Conservation (phyloP, 2,113 vertebrate species). For the Neotoma lepida region DNA sequence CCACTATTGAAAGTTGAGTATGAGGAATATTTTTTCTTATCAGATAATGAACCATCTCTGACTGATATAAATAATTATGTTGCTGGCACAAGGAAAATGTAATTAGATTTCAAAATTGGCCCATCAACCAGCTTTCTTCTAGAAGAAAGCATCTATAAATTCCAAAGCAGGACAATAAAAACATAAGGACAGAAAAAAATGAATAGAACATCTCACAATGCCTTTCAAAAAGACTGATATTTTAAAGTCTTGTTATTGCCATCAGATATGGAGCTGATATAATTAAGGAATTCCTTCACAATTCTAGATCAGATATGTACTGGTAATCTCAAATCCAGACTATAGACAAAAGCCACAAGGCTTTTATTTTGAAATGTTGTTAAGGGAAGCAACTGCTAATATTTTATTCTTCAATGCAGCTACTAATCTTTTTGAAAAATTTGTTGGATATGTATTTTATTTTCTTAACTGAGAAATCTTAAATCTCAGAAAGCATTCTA, state of each 20-base stretch:
- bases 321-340: background rate
- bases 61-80: constrained; percentile 81
- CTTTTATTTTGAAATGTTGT: constrained; percentile 27
- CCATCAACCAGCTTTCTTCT: constrained; percentile 67
- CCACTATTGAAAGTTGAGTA: constrained; percentile 77
- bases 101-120: constrained; percentile 51
- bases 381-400: constrained; percentile 58
- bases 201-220: background rate
- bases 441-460: background rate
- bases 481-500: background rate
- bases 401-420: constrained; percentile 33
- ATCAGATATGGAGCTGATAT: background rate
- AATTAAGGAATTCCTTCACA: constrained; percentile 18
- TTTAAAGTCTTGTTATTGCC: background rate
- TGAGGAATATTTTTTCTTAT: constrained; percentile 82
- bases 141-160: constrained; percentile 66
- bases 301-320: constrained; percentile 53
- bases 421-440: constrained; percentile 51
- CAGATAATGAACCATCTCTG: constrained; percentile 81
- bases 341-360: constrained; percentile 46
- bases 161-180: constrained; percentile 63
- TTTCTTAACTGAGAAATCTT: constrained; percentile 53
- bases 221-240: background rate
- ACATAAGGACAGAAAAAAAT: constrained; percentile 9
- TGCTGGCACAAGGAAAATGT: constrained; percentile 80